Conservation (phyloP, 2,888 invertebrate genomes). For the Brachypterus glaber region DNA sequence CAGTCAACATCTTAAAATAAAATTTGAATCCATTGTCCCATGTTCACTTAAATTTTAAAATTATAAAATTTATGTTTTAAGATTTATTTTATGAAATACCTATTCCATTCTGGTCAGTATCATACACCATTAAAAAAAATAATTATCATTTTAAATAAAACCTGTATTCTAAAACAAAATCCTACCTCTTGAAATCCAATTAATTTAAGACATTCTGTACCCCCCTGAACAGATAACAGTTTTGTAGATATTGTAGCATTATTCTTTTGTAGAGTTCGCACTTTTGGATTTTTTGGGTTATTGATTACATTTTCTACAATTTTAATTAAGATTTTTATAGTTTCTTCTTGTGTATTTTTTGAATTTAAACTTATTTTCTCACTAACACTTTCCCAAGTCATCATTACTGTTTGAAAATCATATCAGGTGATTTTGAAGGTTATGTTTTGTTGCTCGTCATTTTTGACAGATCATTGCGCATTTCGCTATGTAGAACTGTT, state of each 20-base stretch:
- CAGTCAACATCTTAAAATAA: no score
- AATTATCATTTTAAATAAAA: slow-evolving; percentile 5
- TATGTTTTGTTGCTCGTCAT: no score
- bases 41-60: no score
- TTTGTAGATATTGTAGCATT: slow-evolving; percentile 28
- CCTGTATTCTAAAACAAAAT: not conserved
- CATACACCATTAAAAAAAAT: no score
- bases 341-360: slow-evolving; percentile 16
- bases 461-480: no score
- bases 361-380: slow-evolving; percentile 19
- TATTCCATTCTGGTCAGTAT: no score
- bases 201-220: slow-evolving; percentile 28
- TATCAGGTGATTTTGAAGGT: no score
- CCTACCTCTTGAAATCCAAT: slow-evolving; percentile 36
- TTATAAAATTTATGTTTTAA: no score
- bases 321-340: slow-evolving; percentile 26
- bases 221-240: slow-evolving; percentile 28
- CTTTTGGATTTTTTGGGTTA: slow-evolving; percentile 28
- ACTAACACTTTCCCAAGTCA: slow-evolving; percentile 17
- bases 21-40: no score
- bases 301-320: slow-evolving; percentile 32
- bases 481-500: no score
- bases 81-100: no score
- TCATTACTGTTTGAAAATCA: slow-evolving; percentile 13
- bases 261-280: slow-evolving; percentile 29